A percentile compares a stretch with the other conserved stretches of the same genome.
Evolutionary conservation across 2,888 invertebrate species (phyloP).

Genomic region (Eristalinus sepulchralis): DNA sequence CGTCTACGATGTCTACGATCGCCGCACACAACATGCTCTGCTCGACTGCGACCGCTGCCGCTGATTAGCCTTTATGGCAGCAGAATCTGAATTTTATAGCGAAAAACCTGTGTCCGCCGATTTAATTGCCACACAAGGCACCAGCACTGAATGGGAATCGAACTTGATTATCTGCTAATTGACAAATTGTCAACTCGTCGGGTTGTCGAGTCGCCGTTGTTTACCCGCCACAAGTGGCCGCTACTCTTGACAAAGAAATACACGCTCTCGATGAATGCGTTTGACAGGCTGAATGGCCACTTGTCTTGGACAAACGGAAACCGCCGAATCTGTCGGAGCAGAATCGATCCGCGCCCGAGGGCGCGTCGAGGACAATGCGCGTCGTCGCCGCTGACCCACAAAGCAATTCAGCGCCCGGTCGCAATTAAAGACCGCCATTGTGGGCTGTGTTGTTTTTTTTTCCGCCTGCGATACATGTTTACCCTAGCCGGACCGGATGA

Average conservation of each 20-base stretch:
- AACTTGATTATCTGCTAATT: not conserved
- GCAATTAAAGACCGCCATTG: not conserved
- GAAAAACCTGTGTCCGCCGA: not conserved
- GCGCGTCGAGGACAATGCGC: not conserved
- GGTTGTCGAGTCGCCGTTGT: not conserved
- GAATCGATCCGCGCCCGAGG: not conserved
- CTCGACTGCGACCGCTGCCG: not conserved
- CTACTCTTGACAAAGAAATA: not conserved
- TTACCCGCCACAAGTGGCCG: not conserved
- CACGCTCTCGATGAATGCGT: not conserved
- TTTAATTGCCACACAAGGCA: not conserved
- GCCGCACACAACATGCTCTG: not conserved
- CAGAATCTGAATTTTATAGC: constrained; percentile 30
- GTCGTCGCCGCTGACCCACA: not conserved
- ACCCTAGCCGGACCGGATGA: not conserved
- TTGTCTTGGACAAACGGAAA: not conserved
- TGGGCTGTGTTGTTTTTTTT: not conserved
- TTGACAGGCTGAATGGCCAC: not conserved
- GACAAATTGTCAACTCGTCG: not conserved
- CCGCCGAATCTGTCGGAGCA: not conserved
- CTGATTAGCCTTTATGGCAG: constrained; percentile 23
- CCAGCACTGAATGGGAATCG: not conserved
- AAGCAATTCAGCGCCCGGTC: not conserved
- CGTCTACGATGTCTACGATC: not conserved
- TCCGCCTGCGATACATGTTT: too few relatives aligned